Conservation (phyloP, 1,140 invertebrate species). For the Oryctes rhinoceros region DNA sequence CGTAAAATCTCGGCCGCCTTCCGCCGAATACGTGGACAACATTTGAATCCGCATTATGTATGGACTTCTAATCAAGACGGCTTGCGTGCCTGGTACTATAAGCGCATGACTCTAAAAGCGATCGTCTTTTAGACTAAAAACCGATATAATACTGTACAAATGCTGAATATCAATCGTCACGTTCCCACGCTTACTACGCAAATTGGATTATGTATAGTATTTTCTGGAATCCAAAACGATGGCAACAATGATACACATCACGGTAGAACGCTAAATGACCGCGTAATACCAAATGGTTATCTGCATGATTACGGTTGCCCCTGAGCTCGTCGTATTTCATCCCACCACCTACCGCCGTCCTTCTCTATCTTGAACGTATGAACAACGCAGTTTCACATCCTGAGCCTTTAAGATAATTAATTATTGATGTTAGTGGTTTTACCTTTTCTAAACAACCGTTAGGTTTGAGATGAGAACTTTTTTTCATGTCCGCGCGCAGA, state of each 20-base stretch:
- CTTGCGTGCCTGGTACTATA: conserved; percentile 40
- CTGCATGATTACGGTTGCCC: conserved; percentile 22
- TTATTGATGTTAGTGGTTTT: conserved; percentile 24
- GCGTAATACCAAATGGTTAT: conserved; percentile 17
- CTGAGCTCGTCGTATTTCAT: background rate
- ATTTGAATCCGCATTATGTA: conserved; percentile 25
- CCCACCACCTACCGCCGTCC: background rate
- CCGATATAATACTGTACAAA: conserved; percentile 39
- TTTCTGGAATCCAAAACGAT: background rate
- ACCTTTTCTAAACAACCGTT: background rate
- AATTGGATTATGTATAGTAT: background rate
- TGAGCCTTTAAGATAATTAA: conserved; percentile 30
- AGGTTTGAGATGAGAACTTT: background rate
- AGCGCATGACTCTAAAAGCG: conserved; percentile 40
- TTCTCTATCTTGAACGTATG: background rate
- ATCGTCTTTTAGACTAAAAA: conserved; percentile 19
- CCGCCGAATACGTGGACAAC: conserved; percentile 21
- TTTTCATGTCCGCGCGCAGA: background rate
- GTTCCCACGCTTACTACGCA: conserved; percentile 47
- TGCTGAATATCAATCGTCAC: conserved; percentile 49
- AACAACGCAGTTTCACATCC: background rate
- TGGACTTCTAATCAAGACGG: conserved; percentile 25
- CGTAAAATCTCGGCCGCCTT: conserved; percentile 18
- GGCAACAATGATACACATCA: conserved; percentile 19
- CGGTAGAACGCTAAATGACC: background rate